Evolutionary conservation across 1,140 invertebrate species (phyloP), one percentile per base, ranked within the genome.

Genomic region (Heliconius nattereri): DNA sequence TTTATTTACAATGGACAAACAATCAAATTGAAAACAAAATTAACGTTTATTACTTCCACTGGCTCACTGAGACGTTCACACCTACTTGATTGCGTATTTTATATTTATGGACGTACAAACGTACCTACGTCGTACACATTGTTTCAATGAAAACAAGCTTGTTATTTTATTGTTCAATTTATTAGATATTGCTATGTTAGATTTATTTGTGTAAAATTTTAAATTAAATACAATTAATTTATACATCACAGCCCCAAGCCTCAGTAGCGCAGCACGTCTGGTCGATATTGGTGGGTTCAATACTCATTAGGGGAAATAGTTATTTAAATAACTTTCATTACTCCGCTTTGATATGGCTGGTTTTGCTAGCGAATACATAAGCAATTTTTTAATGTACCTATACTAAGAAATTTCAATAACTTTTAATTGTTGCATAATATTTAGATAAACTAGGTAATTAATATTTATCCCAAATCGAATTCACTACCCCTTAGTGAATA

Each of bases 1-100:
- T 86, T 84, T 84, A 86, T 86, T 84, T 85, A 86, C 80, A 75
- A 78, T 81, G 80, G 81, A 79, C 81, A 83, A 78, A 85, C 77
- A 79, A 86, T 76, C 75, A 49, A 73, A 77, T 80, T 75, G 60
- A 71, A 26, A 60, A 54, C 60, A 54, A 52, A 45, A 81, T 81
- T 82, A 82, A 84, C 78, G 81, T 78, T 83, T 83, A 83, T 85
- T 83, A 72, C 73, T 29, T 35, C 29, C 29, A 49, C 70, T 73
- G 75, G 78, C 82, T 80, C 78, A 57, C 54, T 57, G 60, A 70
- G 73, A 81, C 70, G 81, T 78, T 81, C 79, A 78, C 77, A 79
- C 79, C 77, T 77, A 71, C 70, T 77, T 54, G 60, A 40, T 71
- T 76, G 49, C 78, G 74, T 76, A 75, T 70, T 71, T 29, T 40